Conservation (phyloP, 1,140 invertebrate species). For the Temnothorax curvispinosus region DNA sequence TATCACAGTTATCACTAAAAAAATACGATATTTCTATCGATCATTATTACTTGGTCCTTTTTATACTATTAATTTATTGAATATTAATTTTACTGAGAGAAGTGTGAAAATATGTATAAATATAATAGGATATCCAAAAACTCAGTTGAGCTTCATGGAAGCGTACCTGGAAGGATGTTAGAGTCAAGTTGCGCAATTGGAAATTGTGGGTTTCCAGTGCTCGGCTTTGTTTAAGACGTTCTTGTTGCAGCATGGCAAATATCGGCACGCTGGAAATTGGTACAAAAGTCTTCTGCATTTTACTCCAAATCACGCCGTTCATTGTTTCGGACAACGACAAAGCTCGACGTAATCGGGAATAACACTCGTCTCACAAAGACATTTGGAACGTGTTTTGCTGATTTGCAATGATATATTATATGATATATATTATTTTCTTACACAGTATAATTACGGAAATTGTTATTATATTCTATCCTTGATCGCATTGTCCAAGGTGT, state of each 20-base stretch:
- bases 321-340: not conserved
- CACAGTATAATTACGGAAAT: not conserved
- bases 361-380: not conserved
- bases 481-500: not conserved
- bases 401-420: not conserved
- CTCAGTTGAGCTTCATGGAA: not conserved
- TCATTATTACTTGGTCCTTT: too few species aligned
- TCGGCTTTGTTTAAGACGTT: slow-evolving; percentile 30
- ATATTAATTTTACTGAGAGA: slow-evolving; percentile 4
- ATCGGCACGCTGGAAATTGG: slow-evolving; percentile 41
- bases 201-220: slow-evolving; percentile 60
- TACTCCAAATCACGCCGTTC: slow-evolving; percentile 70
- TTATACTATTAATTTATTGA: not conserved
- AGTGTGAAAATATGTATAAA: not conserved
- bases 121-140: not conserved
- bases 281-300: slow-evolving; percentile 47
- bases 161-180: slow-evolving; percentile 59
- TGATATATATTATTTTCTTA: not conserved
- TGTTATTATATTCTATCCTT: slow-evolving; percentile 7
- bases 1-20: not conserved
- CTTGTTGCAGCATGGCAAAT: slow-evolving; percentile 38
- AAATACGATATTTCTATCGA: too few species aligned
- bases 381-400: not conserved
- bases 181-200: slow-evolving; percentile 63
- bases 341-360: not conserved